Percentiles rank a stretch among this genome's conserved stretches.
phyloP scores from a whole-genome alignment of 2,113 vertebrate genomes.

The Brachypodius melanocephalos region DNA sequence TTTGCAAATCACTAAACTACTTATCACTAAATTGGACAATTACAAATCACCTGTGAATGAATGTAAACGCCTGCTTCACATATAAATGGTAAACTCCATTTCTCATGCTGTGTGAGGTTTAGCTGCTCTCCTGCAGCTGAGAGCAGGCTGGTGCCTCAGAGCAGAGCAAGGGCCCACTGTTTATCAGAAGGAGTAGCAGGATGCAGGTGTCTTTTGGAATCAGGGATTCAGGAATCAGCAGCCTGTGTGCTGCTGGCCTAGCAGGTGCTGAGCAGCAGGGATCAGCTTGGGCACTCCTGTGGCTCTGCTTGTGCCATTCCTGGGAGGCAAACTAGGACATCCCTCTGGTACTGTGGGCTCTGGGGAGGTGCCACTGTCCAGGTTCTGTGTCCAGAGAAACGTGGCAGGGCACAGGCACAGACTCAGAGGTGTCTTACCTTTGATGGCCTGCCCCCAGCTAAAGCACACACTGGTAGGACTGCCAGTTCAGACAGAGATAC shows the following conservation, averaged over 20 bases:
- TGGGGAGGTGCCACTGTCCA: accelerated
- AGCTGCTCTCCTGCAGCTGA: background rate
- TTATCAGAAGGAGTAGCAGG: background rate
- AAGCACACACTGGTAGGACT: background rate
- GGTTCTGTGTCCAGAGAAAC: accelerated
- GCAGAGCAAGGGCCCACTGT: background rate
- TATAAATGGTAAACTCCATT: background rate
- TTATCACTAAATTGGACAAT: conserved; percentile 21
- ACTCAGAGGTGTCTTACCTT: accelerated
- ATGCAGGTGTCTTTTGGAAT: background rate
- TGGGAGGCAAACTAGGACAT: background rate
- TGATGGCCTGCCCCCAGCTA: background rate
- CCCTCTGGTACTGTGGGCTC: background rate
- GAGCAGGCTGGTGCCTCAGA: background rate
- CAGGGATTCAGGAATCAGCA: background rate
- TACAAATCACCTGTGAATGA: background rate
- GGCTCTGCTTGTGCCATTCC: background rate
- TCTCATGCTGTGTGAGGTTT: background rate
- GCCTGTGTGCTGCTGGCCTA: background rate
- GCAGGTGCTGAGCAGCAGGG: background rate
- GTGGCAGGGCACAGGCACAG: accelerated
- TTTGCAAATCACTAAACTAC: background rate
- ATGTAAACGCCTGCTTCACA: background rate
- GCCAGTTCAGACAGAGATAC: background rate
- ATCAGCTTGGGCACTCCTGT: background rate